A percentile compares a stretch with the other conserved stretches of the same genome.
phyloP scores from a whole-genome alignment of 2,888 invertebrate genomes.

The Labia minor region DNA sequence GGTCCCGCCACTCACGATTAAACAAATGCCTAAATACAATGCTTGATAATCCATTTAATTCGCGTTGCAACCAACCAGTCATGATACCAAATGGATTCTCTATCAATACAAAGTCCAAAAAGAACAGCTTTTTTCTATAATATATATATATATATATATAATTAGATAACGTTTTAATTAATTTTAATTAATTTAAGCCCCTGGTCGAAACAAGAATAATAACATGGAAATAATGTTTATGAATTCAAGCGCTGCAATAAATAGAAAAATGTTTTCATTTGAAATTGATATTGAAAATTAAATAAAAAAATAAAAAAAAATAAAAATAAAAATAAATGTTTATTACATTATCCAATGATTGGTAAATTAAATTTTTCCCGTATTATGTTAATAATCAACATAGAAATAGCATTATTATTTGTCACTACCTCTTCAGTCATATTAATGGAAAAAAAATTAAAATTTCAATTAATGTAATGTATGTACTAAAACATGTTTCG shows the following conservation, averaged over 20 bases:
- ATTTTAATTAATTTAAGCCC: constrained; percentile 3
- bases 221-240: constrained; percentile 7
- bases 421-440: too few species aligned
- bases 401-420: too few species aligned
- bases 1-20: constrained; percentile 2
- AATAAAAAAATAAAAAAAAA: too few species aligned
- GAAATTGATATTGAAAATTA: too few species aligned
- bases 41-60: constrained; percentile 13
- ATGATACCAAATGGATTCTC: background rate
- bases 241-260: background rate
- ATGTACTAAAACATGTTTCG: too few species aligned
- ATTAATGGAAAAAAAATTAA: too few species aligned
- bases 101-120: background rate
- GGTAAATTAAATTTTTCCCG: too few species aligned
- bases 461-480: too few species aligned
- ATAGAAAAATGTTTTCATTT: background rate
- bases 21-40: constrained; percentile 13
- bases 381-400: too few species aligned
- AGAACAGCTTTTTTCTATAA: background rate
- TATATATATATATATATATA: constrained; percentile 4
- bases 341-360: too few species aligned
- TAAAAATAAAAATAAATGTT: too few species aligned
- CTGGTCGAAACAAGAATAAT: background rate
- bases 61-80: constrained; percentile 2
- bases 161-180: constrained; percentile 13